These are phyloP conservation scores for Mesitornis unicolor DNA, from an alignment of 2,113 vertebrate species.

Conservation along the genomic window DNA sequence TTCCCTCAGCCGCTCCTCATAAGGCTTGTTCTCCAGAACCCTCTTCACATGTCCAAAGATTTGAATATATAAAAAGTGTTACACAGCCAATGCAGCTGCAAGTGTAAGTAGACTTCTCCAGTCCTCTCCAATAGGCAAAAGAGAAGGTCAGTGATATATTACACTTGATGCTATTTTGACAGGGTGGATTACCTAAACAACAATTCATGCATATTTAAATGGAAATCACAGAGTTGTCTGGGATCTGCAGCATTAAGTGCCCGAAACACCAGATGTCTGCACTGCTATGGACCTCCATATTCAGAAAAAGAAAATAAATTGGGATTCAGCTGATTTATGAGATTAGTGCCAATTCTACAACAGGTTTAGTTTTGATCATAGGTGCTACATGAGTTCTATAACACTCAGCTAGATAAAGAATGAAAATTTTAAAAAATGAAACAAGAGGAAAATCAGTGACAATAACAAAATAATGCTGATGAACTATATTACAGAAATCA, in stretches of 20 bases:
- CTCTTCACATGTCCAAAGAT: not conserved
- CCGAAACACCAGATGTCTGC: slow-evolving; percentile 78
- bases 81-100: not conserved
- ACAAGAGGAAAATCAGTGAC: not conserved
- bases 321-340: slow-evolving; percentile 12
- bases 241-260: slow-evolving; percentile 63
- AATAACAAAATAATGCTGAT: not conserved
- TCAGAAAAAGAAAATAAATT: slow-evolving; percentile 80
- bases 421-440: not conserved
- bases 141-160: slow-evolving; percentile 54
- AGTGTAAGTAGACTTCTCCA: not conserved
- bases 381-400: not conserved
- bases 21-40: too few relatives aligned
- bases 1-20: too few relatives aligned
- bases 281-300: slow-evolving; percentile 76
- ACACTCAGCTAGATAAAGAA: not conserved
- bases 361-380: not conserved
- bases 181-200: slow-evolving; percentile 72
- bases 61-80: not conserved
- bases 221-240: slow-evolving; percentile 69
- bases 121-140: not conserved
- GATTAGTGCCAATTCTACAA: not conserved
- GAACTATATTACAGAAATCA: not conserved
- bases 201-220: slow-evolving; percentile 82
- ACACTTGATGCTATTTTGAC: slow-evolving; percentile 78